Percentiles rank a stretch among this genome's conserved stretches.
Conservation (phyloP, 2,797 vertebrate genomes). For the Discoglossus pictus region DNA sequence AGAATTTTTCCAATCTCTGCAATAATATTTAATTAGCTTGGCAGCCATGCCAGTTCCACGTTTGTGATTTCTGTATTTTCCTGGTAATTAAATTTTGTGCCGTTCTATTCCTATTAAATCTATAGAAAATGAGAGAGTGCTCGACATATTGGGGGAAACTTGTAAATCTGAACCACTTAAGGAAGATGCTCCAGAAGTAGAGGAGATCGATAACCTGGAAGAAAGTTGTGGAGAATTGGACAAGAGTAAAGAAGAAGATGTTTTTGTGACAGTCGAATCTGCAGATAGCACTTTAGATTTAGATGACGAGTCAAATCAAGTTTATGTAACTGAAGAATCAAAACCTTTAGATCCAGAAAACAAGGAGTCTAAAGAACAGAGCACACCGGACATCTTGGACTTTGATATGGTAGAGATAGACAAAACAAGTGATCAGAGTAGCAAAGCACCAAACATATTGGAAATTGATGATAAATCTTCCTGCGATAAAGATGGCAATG, state of each 20-base stretch:
- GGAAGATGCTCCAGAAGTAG: constrained; percentile 82
- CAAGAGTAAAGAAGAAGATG: constrained; percentile 80
- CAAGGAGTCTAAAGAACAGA: constrained; percentile 75
- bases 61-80: constrained; percentile 95
- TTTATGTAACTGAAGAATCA: constrained; percentile 74
- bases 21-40: constrained; percentile 78
- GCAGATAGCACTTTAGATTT: constrained; percentile 81
- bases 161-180: constrained; percentile 98
- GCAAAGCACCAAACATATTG: constrained; percentile 71
- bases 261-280: constrained; percentile 74
- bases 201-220: constrained; percentile 84
- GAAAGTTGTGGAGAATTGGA: constrained; percentile 76
- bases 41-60: constrained; percentile 91
- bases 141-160: constrained; percentile 88
- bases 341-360: constrained; percentile 76
- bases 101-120: constrained; percentile 99
- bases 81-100: constrained; percentile 98
- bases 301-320: constrained; percentile 73
- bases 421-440: constrained; percentile 82
- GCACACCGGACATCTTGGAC: constrained; percentile 72
- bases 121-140: constrained; percentile 99
- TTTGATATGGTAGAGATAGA: constrained; percentile 78
- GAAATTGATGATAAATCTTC: constrained; percentile 76
- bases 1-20: constrained; percentile 84
- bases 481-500: constrained; percentile 75